Conservation (phyloP, 2,797 vertebrate species). For the Discoglossus pictus region DNA sequence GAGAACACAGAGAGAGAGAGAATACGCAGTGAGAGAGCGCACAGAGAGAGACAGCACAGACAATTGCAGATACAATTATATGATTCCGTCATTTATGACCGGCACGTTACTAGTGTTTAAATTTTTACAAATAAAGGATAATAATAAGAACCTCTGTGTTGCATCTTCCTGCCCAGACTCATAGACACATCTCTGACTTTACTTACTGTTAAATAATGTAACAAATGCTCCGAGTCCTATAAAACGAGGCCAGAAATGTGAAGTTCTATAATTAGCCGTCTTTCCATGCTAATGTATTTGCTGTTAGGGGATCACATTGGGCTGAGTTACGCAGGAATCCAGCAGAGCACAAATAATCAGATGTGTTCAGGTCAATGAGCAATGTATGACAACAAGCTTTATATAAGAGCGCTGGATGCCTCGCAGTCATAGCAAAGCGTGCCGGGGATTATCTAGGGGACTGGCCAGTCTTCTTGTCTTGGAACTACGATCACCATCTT, state of each 20-base stretch:
- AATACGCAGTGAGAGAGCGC: too few relatives aligned
- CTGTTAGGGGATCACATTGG: slow-evolving; percentile 27
- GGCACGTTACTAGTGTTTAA: too few relatives aligned
- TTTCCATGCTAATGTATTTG: slow-evolving; percentile 41
- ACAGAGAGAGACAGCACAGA: too few relatives aligned
- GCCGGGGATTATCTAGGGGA: slow-evolving; percentile 1
- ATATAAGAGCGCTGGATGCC: slow-evolving; percentile 28
- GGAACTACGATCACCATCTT: background rate
- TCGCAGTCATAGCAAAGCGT: background rate
- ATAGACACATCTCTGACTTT: too few relatives aligned
- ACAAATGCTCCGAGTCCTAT: background rate
- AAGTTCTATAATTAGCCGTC: slow-evolving; percentile 30
- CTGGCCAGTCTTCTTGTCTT: background rate
- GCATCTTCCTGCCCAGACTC: too few relatives aligned
- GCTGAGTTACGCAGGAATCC: slow-evolving; percentile 16
- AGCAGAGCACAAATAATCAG: slow-evolving; percentile 45
- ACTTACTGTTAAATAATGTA: slow-evolving; percentile 33
- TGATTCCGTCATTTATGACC: too few relatives aligned
- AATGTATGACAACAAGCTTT: slow-evolving; percentile 40
- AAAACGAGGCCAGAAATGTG: slow-evolving; percentile 29
- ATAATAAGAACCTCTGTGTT: too few relatives aligned
- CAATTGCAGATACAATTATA: too few relatives aligned
- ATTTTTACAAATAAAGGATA: too few relatives aligned
- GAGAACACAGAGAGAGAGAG: too few relatives aligned
- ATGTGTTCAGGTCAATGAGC: slow-evolving; percentile 42